Percentiles rank a stretch among this genome's conserved stretches.
phyloP scores from a whole-genome alignment of 35 echinoderm and acorn worm species.

The Apostichopus parvimensis region DNA sequence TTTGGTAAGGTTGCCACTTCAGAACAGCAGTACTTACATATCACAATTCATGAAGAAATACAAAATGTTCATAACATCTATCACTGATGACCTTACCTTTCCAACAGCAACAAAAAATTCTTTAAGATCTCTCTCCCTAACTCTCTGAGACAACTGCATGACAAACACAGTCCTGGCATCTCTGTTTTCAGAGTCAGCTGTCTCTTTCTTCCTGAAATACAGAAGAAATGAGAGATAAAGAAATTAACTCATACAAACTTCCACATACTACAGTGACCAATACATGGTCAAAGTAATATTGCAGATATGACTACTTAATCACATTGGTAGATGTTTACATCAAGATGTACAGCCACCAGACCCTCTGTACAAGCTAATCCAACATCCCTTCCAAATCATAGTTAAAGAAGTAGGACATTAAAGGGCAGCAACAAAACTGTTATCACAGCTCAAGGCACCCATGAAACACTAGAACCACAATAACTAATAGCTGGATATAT shows the following conservation, averaged over 20 bases:
- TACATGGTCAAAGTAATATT: background rate
- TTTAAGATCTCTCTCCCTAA: conserved; percentile 80
- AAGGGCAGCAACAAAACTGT: too few species aligned
- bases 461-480: too few species aligned
- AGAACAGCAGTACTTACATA: too few species aligned
- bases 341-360: background rate
- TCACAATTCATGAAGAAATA: too few species aligned
- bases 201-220: conserved; percentile 16
- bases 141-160: conserved; percentile 93
- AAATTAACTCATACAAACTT: background rate
- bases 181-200: conserved; percentile 63
- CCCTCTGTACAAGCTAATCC: background rate
- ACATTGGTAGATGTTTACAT: background rate
- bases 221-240: background rate
- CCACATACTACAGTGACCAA: background rate
- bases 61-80: too few species aligned
- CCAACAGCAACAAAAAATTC: conserved; percentile 95
- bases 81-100: conserved; percentile 63
- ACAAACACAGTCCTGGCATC: conserved; percentile 97
- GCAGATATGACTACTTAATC: too few species aligned
- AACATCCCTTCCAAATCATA: too few species aligned
- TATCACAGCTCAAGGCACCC: too few species aligned
- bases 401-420: too few species aligned
- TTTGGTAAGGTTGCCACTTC: too few species aligned
- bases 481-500: too few species aligned